phyloP scores from a whole-genome alignment of 2,888 invertebrate species.

The Trilocha varians region DNA sequence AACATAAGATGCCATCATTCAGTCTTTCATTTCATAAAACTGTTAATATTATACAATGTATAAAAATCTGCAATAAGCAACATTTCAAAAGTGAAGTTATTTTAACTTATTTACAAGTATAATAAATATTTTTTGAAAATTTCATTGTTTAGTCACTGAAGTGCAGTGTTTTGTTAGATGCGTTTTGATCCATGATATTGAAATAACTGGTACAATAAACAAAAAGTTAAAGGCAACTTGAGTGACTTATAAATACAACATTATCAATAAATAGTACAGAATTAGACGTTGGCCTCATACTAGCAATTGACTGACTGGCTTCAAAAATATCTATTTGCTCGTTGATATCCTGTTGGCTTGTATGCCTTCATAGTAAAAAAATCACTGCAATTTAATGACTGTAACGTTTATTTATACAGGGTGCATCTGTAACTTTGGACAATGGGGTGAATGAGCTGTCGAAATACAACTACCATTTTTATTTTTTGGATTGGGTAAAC shows the following conservation, averaged over 20 bases:
- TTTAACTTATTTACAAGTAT: constrained; percentile 4
- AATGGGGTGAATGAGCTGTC: no score
- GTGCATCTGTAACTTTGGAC: no score
- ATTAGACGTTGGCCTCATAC: no score
- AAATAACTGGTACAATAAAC: background rate
- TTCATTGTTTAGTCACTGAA: background rate
- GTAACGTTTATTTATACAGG: no score
- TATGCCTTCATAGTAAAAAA: no score
- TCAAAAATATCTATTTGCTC: no score
- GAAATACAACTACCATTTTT: no score
- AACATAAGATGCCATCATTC: constrained; percentile 54
- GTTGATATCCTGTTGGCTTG: no score
- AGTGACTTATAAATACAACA: background rate
- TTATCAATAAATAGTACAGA: background rate
- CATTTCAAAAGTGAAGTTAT: constrained; percentile 23
- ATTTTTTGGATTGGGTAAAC: no score
- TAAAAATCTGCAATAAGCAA: constrained; percentile 42
- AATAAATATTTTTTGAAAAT: background rate
- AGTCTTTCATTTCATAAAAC: constrained; percentile 59
- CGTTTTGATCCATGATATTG: background rate
- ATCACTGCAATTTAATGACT: no score
- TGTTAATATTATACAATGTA: constrained; percentile 38
- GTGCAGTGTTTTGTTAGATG: background rate
- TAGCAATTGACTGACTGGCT: no score
- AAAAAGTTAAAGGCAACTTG: background rate